phyloP scores from a whole-genome alignment of 2,888 invertebrate genomes.

The Yponomeuta malinellus region DNA sequence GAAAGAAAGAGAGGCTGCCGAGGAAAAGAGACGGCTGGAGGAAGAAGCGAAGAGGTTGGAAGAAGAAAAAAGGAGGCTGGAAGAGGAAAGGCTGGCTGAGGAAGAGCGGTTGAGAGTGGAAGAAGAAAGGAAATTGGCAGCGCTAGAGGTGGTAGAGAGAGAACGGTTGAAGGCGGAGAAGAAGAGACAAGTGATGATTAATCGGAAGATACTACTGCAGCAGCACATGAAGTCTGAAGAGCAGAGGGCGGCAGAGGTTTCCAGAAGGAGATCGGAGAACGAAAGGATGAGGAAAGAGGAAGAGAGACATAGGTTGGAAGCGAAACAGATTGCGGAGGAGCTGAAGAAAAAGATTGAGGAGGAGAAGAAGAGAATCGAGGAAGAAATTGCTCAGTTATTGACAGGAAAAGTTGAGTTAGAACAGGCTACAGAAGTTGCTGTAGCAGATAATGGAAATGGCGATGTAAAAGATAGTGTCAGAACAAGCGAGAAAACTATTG shows the following conservation, averaged over 20 bases:
- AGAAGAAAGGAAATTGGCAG: background rate
- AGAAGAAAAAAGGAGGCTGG: slow-evolving; percentile 1
- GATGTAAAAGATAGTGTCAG: too few species aligned
- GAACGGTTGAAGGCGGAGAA: slow-evolving; percentile 12
- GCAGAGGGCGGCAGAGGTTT: background rate
- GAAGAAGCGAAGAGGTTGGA: slow-evolving; percentile 16
- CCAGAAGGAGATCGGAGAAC: background rate
- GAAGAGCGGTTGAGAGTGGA: slow-evolving; percentile 13
- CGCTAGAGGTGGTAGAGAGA: slow-evolving; percentile 2
- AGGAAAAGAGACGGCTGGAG: slow-evolving; percentile 14
- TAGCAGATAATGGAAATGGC: background rate
- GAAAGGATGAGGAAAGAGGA: background rate
- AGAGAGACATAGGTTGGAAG: background rate
- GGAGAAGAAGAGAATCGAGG: slow-evolving; percentile 9
- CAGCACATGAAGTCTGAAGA: background rate
- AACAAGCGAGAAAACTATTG: too few species aligned
- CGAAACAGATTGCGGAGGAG: slow-evolving; percentile 7
- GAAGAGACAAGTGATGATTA: background rate
- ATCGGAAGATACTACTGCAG: background rate
- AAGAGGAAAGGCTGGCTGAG: background rate
- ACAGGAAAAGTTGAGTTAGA: background rate
- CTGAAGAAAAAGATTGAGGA: slow-evolving; percentile 13
- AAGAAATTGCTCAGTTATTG: background rate
- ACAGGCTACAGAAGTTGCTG: background rate
- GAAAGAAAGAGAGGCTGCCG: slow-evolving; percentile 34